Evolutionary conservation across 2,888 invertebrate genomes (phyloP), one percentile per base, ranked within the genome.

Genomic region (Epistrophella euchroma): DNA sequence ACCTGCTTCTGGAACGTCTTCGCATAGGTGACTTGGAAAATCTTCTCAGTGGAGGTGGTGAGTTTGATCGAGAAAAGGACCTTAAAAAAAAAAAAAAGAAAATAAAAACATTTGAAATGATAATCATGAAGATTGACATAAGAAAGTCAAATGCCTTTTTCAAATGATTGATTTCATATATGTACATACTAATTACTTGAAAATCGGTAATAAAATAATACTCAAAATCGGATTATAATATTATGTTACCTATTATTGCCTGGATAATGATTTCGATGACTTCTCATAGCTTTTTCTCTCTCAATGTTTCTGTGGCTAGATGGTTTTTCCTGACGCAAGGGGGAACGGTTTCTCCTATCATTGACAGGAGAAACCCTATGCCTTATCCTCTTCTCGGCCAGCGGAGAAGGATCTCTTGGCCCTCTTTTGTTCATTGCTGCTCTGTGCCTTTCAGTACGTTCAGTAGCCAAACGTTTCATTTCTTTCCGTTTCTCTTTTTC

Each of bases 401-500:
- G 66, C 22, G 88, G 88, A 2, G 85, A 85, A 13, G 45, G 35
- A 56, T 88, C 88, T 40, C 84, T 85, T 2, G 85, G 88, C 47
- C 74, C 35, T 60, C 91, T 89, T 72, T 91, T 89, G 19, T 90
- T 91, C 50, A 89, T 92, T 3, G 91, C 90, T 88, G 17, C 90
- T 90, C 93, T 87, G 89, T 93, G 90, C 88, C 93, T 89, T 88
- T 92, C 91, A 91, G 94, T 32, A 47, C 66, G 66, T 88, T 92
- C 91, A 91, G 94, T 88, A 92, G 93, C 89, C 91, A 94, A 90
- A 71, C 93, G 91, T 35, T 93, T 92, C 81, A 93, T 93, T 60
- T 92, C 93, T 87, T 93, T 93, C 56, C 93, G 91, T 82, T 95
- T 93, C 72, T 95, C 94, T 92, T 97, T 97, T 92, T 97, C 97